These are phyloP conservation scores for Cotesia typhae DNA, from an alignment of 1,140 invertebrate genomes.

Conservation along the genomic window DNA sequence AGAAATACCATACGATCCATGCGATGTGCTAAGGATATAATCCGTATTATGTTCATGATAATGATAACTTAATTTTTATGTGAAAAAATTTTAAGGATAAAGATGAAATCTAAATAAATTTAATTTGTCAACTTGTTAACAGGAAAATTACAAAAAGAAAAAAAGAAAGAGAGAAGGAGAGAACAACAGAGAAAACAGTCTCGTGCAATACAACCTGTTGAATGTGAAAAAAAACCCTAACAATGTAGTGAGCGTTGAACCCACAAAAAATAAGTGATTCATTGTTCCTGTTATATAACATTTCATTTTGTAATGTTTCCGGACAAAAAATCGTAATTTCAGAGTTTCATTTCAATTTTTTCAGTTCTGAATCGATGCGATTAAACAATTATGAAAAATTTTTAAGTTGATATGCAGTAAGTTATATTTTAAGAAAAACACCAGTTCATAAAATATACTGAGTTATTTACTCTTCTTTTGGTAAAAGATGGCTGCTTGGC, in stretches of 20 bases:
- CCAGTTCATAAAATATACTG: too few relatives aligned
- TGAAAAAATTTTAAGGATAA: not conserved
- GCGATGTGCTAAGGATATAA: not conserved
- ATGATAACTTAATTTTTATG: not conserved
- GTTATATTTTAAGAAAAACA: not conserved
- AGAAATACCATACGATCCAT: not conserved
- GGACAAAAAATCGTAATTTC: too few relatives aligned
- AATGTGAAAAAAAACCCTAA: constrained; percentile 34
- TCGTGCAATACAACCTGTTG: constrained; percentile 33
- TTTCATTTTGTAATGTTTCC: not conserved
- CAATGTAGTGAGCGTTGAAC: constrained; percentile 13
- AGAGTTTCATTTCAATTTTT: too few relatives aligned
- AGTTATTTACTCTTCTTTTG: too few relatives aligned
- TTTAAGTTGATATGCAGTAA: not conserved
- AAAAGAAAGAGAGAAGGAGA: constrained; percentile 10
- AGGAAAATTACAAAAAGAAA: not conserved
- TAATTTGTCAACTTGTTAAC: constrained; percentile 20
- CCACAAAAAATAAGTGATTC: not conserved
- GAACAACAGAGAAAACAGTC: not conserved
- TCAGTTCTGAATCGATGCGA: too few relatives aligned
- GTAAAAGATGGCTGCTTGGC: too few relatives aligned
- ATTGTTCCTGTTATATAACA: constrained; percentile 1
- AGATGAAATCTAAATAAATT: constrained; percentile 33
- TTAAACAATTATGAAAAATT: too few relatives aligned
- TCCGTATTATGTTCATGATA: not conserved